These are phyloP conservation scores for Rhingia campestris DNA, from an alignment of 2,888 invertebrate species.

Conservation along the genomic window DNA sequence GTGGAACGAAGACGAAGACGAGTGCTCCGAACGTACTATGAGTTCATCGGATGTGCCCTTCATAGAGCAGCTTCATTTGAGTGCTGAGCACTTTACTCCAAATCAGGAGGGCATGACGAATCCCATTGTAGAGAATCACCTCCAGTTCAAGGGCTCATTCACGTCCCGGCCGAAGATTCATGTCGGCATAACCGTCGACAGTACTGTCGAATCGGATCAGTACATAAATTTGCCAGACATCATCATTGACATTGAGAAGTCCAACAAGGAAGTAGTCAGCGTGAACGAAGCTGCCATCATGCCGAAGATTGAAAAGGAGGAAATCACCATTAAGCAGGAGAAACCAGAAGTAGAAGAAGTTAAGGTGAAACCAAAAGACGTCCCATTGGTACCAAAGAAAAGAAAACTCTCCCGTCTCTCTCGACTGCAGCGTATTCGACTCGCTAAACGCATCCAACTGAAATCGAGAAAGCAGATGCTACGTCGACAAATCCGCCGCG, in stretches of 20 bases:
- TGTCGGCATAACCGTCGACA: constrained; percentile 76
- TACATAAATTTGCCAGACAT: constrained; percentile 82
- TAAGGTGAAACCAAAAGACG: neutral
- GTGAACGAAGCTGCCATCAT: constrained; percentile 35
- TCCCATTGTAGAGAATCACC: constrained; percentile 68
- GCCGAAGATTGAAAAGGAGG: constrained; percentile 48
- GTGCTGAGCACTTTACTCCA: constrained; percentile 51
- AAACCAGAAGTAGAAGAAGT: constrained; percentile 22
- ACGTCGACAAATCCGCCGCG: constrained; percentile 37
- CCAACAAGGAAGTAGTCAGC: constrained; percentile 75
- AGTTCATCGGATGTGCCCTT: constrained; percentile 48
- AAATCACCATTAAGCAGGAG: constrained; percentile 44
- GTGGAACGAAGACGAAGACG: constrained; percentile 83
- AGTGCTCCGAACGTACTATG: constrained; percentile 69
- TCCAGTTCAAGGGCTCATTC: constrained; percentile 75
- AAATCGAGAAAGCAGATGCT: constrained; percentile 33
- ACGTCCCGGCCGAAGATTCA: constrained; percentile 76
- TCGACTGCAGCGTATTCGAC: constrained; percentile 8
- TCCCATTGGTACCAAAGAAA: constrained; percentile 23
- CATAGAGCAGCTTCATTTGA: constrained; percentile 55
- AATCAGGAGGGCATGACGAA: constrained; percentile 30
- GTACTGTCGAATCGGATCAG: constrained; percentile 77
- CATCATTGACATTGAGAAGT: constrained; percentile 82
- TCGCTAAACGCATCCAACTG: constrained; percentile 41
- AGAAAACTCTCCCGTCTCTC: constrained; percentile 20